Evolutionary conservation across 53 echinoderm and acorn worm species (phyloP), one percentile per base, ranked within the genome.

Genomic region (Mesocentrotus franciscanus): DNA sequence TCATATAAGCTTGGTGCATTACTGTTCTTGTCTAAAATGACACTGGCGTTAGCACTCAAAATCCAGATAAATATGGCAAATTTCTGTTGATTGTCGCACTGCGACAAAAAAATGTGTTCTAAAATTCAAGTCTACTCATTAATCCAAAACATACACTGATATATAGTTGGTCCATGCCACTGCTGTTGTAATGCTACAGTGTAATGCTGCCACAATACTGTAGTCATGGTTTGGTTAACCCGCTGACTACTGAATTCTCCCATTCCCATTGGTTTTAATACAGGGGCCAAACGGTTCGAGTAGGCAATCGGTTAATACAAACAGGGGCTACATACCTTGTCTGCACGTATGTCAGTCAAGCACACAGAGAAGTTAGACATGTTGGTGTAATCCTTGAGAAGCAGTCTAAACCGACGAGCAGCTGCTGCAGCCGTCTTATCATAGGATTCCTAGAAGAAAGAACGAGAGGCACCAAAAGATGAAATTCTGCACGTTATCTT

Each of bases 301-400:
- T 49, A 49, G 49, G 3, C 49, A 49, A 49, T 68, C 1, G 22
- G 26, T 68, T 68, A 8, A 78, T 33, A 30, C 29, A 33, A 78
- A 33, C 1, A 10, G 42, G 18, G 42, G 39, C 42, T 84, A 64
- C 93, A 30, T 81, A 93, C 93, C 93, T 81, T 60, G 81, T 93
- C 93, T 81, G 93, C 61, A 8, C 32, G 78, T 18, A 93, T 58
- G 83, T 93, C 93, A 60, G 79, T 35, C 30, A 93, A 78, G 42
- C 93, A 93, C 0, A 93, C 93, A 81, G 93, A 58, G 61, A 93
- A 93, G 61, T 93, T 93, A 24, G 57, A 49, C 59, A 60, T 26
- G 36, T 93, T 93, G 60, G 56, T 61, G 58, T 13, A n/a, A 33
- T 93, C 61, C 20, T 60, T 93, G 15, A 93, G 76, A 22, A 93